These are phyloP conservation scores for Drosophila fuyamai DNA, from an alignment of 1,140 invertebrate species.

Conservation along the genomic window DNA sequence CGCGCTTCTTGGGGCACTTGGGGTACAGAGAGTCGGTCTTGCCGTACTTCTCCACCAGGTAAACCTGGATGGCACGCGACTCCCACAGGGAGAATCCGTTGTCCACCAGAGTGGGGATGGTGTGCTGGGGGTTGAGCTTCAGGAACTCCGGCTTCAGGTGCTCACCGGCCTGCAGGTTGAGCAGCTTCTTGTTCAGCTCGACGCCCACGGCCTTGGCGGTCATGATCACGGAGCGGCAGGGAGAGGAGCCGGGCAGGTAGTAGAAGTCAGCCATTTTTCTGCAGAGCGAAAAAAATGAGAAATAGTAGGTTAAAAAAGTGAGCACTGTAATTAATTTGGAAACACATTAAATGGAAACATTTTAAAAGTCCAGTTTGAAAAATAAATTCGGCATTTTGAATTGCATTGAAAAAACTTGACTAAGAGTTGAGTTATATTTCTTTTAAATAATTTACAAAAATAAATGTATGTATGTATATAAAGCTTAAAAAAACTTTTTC, in stretches of 20 bases:
- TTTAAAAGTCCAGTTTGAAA: too few species aligned
- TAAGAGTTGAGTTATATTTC: too few species aligned
- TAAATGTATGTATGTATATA: too few species aligned
- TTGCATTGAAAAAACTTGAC: too few species aligned
- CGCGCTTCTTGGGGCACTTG: conserved; percentile 88
- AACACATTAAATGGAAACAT: too few species aligned
- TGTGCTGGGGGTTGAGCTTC: conserved; percentile 87
- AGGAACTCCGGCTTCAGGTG: conserved; percentile 90
- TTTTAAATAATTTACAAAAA: too few species aligned
- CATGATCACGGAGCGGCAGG: conserved; percentile 89
- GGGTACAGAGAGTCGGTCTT: conserved; percentile 90
- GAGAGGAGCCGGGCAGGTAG: conserved; percentile 89
- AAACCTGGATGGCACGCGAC: conserved; percentile 90
- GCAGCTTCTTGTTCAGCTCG: conserved; percentile 89
- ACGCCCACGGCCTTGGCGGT: conserved; percentile 89
- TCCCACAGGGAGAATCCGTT: conserved; percentile 88
- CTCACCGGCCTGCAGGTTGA: conserved; percentile 88
- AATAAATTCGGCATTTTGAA: too few species aligned
- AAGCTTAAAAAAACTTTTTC: too few species aligned
- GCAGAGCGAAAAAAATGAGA: conserved; percentile 14
- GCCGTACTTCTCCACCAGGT: conserved; percentile 89
- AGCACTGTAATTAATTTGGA: too few species aligned
- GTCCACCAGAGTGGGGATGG: conserved; percentile 89
- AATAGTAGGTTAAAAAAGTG: not conserved
- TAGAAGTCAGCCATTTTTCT: conserved; percentile 86